Conservation (phyloP, 2,888 invertebrate genomes). For the Erynnis tages region DNA sequence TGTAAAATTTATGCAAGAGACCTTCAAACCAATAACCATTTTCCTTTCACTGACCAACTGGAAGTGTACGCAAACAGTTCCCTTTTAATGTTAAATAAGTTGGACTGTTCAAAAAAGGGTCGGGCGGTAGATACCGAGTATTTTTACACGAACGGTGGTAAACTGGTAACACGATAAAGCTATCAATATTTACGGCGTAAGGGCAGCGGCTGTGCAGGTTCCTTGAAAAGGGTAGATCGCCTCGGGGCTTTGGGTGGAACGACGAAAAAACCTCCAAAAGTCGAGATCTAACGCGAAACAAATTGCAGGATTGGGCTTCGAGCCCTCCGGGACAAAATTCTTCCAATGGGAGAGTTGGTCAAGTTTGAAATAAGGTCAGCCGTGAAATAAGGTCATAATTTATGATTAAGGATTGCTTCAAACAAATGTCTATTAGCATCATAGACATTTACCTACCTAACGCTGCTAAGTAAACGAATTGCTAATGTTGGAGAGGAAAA, state of each 20-base stretch:
- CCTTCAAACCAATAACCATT: too few species aligned
- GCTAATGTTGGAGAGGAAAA: too few species aligned
- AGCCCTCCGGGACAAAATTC: constrained; percentile 41
- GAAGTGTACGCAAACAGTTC: not conserved
- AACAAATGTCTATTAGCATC: too few species aligned
- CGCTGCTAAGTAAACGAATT: too few species aligned
- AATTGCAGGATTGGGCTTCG: constrained; percentile 41
- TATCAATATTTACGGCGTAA: constrained; percentile 42
- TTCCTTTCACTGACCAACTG: too few species aligned
- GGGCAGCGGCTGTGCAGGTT: constrained; percentile 30
- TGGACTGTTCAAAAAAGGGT: constrained; percentile 7
- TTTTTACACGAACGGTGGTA: constrained; percentile 30
- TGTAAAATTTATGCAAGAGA: too few species aligned
- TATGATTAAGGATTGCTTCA: too few species aligned
- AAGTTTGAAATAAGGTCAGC: too few species aligned
- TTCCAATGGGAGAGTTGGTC: too few species aligned
- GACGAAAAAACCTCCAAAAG: constrained; percentile 37
- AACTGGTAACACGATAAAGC: constrained; percentile 32
- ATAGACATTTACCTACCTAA: too few species aligned
- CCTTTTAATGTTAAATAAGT: constrained; percentile 14
- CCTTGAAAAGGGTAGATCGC: constrained; percentile 42
- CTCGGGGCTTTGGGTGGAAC: constrained; percentile 35
- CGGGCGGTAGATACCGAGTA: constrained; percentile 12
- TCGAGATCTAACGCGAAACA: constrained; percentile 51
- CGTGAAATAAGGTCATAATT: too few species aligned